Conservation (phyloP, 2,797 vertebrate genomes). For the Liasis olivaceus region DNA sequence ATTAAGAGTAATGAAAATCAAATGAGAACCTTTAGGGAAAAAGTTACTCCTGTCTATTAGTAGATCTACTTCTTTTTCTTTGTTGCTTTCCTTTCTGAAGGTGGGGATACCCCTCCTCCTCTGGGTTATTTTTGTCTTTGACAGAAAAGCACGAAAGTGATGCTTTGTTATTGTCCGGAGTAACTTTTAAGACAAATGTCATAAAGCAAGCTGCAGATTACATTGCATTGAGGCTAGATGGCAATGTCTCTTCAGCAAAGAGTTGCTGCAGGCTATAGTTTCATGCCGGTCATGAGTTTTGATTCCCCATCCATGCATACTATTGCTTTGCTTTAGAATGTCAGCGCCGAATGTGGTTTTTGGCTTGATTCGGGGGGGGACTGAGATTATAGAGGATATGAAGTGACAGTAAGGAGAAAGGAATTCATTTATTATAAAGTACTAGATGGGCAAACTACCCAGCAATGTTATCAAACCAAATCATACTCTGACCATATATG, state of each 20-base stretch:
- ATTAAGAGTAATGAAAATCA: not conserved
- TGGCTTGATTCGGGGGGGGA: not conserved
- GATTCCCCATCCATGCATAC: not conserved
- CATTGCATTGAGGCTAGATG: constrained; percentile 56
- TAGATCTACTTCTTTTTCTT: not conserved
- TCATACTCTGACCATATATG: not conserved
- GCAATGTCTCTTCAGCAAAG: constrained; percentile 55
- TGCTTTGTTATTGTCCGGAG: constrained; percentile 2
- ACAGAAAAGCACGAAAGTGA: not conserved
- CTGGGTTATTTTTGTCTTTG: not conserved
- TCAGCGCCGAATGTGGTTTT: constrained; percentile 6
- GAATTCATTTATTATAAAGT: constrained; percentile 1
- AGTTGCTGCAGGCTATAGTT: not conserved
- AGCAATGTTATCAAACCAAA: constrained; percentile 2
- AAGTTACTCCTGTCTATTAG: not conserved
- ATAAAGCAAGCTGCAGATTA: constrained; percentile 43
- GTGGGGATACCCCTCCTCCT: not conserved
- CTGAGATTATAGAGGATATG: not conserved
- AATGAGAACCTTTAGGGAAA: not conserved
- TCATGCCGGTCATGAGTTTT: constrained; percentile 43
- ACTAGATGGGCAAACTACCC: not conserved
- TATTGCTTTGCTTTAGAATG: constrained; percentile 34
- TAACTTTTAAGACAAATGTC: constrained; percentile 24
- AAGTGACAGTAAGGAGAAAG: not conserved
- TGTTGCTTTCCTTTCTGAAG: not conserved